Conservation (phyloP, 2,888 invertebrate species). For the Dinocampus coccinellae region DNA sequence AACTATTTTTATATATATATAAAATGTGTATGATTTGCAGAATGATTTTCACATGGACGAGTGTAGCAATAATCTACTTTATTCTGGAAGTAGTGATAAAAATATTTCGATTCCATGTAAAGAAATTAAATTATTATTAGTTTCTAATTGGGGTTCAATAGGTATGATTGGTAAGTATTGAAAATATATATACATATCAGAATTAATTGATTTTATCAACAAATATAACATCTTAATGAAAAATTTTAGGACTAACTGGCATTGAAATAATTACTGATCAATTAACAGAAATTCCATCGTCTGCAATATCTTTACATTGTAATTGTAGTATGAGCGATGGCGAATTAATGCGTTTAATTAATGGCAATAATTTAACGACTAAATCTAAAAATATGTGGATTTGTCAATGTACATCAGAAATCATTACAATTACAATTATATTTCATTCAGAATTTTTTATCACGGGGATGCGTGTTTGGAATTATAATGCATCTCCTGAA, state of each 20-base stretch:
- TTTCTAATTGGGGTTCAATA: conserved; percentile 77
- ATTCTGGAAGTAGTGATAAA: conserved; percentile 40
- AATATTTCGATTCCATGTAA: conserved; percentile 58
- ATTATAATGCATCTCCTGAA: conserved; percentile 83
- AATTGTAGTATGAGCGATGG: conserved; percentile 58
- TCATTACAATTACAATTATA: conserved; percentile 45
- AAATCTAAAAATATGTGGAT: conserved; percentile 79
- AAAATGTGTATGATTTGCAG: conserved; percentile 27
- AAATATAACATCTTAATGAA: no score
- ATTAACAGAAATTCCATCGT: conserved; percentile 44
- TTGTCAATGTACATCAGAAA: conserved; percentile 61
- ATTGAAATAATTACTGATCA: conserved; percentile 55
- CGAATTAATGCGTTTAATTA: conserved; percentile 73
- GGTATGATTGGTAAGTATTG: conserved; percentile 71
- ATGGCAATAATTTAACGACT: conserved; percentile 79
- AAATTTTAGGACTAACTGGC: conserved; percentile 56
- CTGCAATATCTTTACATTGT: conserved; percentile 45
- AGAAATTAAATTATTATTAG: conserved; percentile 72
- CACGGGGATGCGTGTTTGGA: conserved; percentile 81
- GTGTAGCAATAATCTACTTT: background rate
- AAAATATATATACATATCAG: background rate
- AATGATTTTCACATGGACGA: conserved; percentile 21
- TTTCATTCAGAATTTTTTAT: conserved; percentile 54
- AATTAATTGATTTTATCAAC: background rate
- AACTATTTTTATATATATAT: background rate